Evolutionary conservation across 30 jellyfish, hydroid and myxozoan genomes (phyloP), one percentile per base, ranked within the genome.

Genomic region (Chrysaora quinquecirrha): DNA sequence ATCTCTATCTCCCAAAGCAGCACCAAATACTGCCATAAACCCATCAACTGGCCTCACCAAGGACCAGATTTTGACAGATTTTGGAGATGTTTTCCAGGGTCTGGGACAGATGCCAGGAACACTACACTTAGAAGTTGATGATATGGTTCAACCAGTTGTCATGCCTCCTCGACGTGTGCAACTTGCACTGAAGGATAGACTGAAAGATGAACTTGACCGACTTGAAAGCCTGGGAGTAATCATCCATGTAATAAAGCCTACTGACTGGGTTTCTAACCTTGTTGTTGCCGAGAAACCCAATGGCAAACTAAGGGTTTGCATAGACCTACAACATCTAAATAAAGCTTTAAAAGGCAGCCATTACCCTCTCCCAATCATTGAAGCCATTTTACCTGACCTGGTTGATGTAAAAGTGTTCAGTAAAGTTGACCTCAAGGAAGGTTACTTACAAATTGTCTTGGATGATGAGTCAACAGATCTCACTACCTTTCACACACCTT

Each of bases 71-170:
- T 4, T 52, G 68, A 16, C 9, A 20, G 19, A 34, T 34, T 68
- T 28, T 71, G 70, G 70, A 7, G 69, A 34, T 71, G 70, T 34
- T 3, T 43, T 71, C 43, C 71, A 71, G 43, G 83, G 83, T 30
- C 48, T 71, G 61, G 83, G 83, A 7, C 83, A 71, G 43, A 71
- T 71, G 47, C 70, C 83, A 34, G 69, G 83, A 38, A 34, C 34
- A 71, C 70, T 71, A 22, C 70, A 35, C 70, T 32, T 67, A 11
- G 80, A 67, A 1, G 14, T 67, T 67, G 63, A 67, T 28, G 33
- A 30, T 3, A 24, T 28, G 3, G 25, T 33, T 7, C 3, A n/a
- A 27, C 80, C 80, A 24, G 80, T 67, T 11, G 80, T 33, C 61
- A 67, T 67, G 80, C 25, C 80, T 9, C 80, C 60, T n/a, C 20